Evolutionary conservation across 1,140 invertebrate genomes (phyloP).

Genomic region (Antheraea pernyi): DNA sequence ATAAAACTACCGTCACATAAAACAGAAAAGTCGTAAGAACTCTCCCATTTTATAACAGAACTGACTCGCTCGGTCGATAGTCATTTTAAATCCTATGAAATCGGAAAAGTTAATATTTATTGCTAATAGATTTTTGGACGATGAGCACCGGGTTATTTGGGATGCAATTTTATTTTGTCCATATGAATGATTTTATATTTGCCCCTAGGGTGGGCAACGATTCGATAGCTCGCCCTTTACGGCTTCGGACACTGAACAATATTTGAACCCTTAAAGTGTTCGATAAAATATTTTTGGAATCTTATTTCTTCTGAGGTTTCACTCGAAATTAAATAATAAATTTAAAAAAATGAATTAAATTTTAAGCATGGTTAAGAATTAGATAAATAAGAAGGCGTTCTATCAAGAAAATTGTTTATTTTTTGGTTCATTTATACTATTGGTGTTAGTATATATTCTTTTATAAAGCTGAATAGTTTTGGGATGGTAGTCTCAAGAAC

Average conservation of each 20-base stretch:
- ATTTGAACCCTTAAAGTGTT: slow-evolving; percentile 32
- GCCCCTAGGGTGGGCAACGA: slow-evolving; percentile 47
- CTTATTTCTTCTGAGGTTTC: not conserved
- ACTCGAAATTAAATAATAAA: no score
- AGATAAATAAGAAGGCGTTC: no score
- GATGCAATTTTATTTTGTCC: slow-evolving; percentile 78
- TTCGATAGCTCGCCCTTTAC: slow-evolving; percentile 41
- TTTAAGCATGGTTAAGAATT: no score
- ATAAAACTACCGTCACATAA: slow-evolving; percentile 61
- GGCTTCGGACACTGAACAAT: slow-evolving; percentile 58
- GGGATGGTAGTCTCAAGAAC: no score
- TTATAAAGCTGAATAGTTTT: no score
- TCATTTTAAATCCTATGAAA: slow-evolving; percentile 75
- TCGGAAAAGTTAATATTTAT: slow-evolving; percentile 78
- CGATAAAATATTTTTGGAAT: slow-evolving; percentile 22
- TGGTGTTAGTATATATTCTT: no score
- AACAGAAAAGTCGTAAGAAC: slow-evolving; percentile 63
- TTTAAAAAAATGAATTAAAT: no score
- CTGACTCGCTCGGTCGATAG: slow-evolving; percentile 38
- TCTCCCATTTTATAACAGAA: slow-evolving; percentile 53
- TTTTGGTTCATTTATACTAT: no score
- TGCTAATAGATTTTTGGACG: slow-evolving; percentile 77
- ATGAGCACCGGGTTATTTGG: slow-evolving; percentile 75
- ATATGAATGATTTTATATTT: slow-evolving; percentile 78
- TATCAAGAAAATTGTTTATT: no score